Conservation (phyloP, 2,888 invertebrate species). For the Leptinotarsa tumamoca region DNA sequence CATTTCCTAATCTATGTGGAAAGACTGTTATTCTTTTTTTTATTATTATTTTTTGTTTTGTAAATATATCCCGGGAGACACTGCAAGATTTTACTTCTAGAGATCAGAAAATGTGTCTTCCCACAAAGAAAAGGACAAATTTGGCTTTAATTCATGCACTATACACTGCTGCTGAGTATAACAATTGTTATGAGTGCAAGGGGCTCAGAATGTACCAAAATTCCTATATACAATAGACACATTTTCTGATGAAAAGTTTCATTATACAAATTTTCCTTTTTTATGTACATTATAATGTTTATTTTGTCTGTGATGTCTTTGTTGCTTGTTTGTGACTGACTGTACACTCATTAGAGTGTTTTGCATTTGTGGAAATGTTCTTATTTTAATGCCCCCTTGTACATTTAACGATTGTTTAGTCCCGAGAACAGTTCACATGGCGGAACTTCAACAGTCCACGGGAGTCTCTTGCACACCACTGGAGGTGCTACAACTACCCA, state of each 20-base stretch:
- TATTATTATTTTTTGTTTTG: slow-evolving; percentile 41
- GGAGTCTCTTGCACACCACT: slow-evolving; percentile 66
- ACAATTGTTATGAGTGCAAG: slow-evolving; percentile 66
- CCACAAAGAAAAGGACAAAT: slow-evolving; percentile 73
- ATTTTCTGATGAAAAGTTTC: slow-evolving; percentile 73
- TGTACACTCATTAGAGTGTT: slow-evolving; percentile 30
- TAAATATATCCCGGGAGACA: slow-evolving; percentile 39
- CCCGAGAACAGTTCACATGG: slow-evolving; percentile 65
- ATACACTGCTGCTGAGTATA: slow-evolving; percentile 67
- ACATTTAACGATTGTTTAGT: slow-evolving; percentile 67
- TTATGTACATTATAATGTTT: slow-evolving; percentile 49
- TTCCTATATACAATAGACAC: slow-evolving; percentile 69
- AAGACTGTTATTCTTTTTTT: slow-evolving; percentile 73
- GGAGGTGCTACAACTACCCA: slow-evolving; percentile 73
- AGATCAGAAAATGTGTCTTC: slow-evolving; percentile 89
- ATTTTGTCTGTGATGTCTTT: slow-evolving; percentile 36
- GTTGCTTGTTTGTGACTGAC: slow-evolving; percentile 39
- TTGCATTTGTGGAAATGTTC: slow-evolving; percentile 43
- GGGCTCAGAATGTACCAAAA: slow-evolving; percentile 56
- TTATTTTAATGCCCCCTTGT: slow-evolving; percentile 62
- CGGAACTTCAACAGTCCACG: slow-evolving; percentile 64
- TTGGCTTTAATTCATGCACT: slow-evolving; percentile 72
- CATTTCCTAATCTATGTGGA: slow-evolving; percentile 81
- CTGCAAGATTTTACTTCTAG: slow-evolving; percentile 19
- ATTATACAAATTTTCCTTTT: slow-evolving; percentile 46